Conservation (phyloP, 23 tunicate genomes). For the Trididemnum nubilum region DNA sequence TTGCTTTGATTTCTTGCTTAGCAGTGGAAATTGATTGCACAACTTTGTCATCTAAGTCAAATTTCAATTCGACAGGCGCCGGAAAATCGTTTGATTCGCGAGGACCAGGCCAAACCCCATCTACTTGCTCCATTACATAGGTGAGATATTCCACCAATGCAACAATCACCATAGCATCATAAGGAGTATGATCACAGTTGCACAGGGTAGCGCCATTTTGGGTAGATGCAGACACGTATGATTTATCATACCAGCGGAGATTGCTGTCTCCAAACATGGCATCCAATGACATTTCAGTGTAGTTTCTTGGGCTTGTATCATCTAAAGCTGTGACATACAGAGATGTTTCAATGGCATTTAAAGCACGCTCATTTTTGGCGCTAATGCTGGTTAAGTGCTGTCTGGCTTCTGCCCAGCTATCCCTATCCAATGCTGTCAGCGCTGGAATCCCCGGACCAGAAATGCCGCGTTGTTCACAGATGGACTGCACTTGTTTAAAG, state of each 20-base stretch:
- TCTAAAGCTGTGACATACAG: constrained; percentile 63
- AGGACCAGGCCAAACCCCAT: constrained; percentile 43
- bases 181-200: constrained; percentile 88
- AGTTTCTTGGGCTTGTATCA: constrained; percentile 41
- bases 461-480: neutral
- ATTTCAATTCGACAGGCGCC: constrained; percentile 47
- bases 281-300: constrained; percentile 54
- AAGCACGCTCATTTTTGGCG: constrained; percentile 20
- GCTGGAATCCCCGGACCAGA: constrained; percentile 52
- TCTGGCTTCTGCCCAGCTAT: constrained; percentile 72
- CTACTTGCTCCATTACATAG: constrained; percentile 1
- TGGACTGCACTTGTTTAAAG: constrained; percentile 26
- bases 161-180: constrained; percentile 87
- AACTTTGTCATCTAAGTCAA: constrained; percentile 47
- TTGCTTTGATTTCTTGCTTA: neutral
- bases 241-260: constrained; percentile 86
- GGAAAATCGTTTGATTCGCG: constrained; percentile 25
- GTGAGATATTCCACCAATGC: constrained; percentile 59
- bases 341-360: constrained; percentile 59
- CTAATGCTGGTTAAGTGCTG: constrained; percentile 37
- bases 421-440: constrained; percentile 62
- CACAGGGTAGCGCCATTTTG: constrained; percentile 52
- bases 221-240: constrained; percentile 39
- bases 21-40: constrained; percentile 39
- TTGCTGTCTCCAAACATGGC: constrained; percentile 48